Percentiles rank a stretch among this genome's conserved stretches.
Conservation (phyloP, 2,888 invertebrate genomes). For the Callosobruchus maculatus region DNA sequence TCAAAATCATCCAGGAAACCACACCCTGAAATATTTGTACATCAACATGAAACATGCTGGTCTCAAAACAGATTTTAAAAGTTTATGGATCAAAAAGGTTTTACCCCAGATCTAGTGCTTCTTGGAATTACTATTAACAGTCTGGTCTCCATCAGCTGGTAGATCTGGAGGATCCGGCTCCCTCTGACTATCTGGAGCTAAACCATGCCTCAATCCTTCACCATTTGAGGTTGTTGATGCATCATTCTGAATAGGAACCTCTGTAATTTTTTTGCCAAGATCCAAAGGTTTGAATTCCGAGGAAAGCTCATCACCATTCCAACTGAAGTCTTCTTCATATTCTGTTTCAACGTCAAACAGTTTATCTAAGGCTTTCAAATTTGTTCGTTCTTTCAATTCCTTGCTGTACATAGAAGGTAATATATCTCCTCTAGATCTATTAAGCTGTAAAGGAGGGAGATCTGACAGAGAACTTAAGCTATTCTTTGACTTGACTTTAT, state of each 20-base stretch:
- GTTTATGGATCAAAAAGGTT: no score
- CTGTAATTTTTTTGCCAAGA: neutral
- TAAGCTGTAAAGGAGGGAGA: constrained; percentile 39
- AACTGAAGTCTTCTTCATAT: constrained; percentile 47
- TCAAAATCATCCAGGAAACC: no score
- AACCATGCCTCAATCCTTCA: neutral
- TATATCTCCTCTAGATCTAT: constrained; percentile 38
- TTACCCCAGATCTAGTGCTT: neutral
- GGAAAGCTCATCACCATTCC: constrained; percentile 26
- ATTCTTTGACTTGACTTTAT: constrained; percentile 37
- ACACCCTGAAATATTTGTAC: no score
- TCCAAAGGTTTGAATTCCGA: constrained; percentile 15
- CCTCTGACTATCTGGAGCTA: neutral
- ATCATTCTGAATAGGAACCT: neutral
- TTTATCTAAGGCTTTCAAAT: constrained; percentile 38
- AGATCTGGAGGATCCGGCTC: neutral
- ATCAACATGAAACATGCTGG: no score
- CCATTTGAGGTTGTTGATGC: neutral
- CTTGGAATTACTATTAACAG: neutral
- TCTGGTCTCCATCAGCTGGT: neutral
- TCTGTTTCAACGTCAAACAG: constrained; percentile 40
- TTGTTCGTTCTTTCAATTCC: constrained; percentile 41
- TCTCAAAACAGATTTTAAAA: no score
- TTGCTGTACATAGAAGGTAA: constrained; percentile 44
- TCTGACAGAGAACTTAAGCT: constrained; percentile 39